These are phyloP conservation scores for Anguilla obscura DNA, from an alignment of 2,797 vertebrate genomes.

Conservation along the genomic window DNA sequence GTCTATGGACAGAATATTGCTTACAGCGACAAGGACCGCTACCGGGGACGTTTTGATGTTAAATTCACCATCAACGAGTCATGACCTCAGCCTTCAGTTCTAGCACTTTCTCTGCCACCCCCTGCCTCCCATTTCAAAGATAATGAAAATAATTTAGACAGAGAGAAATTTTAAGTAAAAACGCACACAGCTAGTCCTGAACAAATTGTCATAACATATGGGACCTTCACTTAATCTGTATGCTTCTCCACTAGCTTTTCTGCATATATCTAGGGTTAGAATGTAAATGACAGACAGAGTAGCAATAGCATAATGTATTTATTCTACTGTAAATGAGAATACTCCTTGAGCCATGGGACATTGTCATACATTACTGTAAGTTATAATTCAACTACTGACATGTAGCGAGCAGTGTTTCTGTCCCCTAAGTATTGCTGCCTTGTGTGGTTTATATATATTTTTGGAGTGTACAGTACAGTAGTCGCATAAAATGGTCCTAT, in stretches of 20 bases:
- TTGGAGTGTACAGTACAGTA: conserved; percentile 89
- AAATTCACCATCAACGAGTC: conserved; percentile 85
- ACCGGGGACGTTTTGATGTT: conserved; percentile 96
- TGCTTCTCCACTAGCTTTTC: conserved; percentile 98
- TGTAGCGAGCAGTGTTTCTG: conserved; percentile 93
- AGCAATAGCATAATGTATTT: conserved; percentile 99
- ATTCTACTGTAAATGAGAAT: conserved; percentile 99
- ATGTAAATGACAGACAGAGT: conserved; percentile 95
- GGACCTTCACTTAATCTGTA: conserved; percentile 99
- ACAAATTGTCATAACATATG: conserved; percentile 98
- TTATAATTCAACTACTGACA: conserved; percentile 97
- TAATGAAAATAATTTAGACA: conserved; percentile 63
- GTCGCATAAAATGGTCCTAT: conserved; percentile 82
- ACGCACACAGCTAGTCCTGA: conserved; percentile 96
- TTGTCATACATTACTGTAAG: conserved; percentile 98
- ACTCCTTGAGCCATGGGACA: conserved; percentile 98
- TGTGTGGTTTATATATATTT: conserved; percentile 84
- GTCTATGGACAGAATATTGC: conserved; percentile 84
- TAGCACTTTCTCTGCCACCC: conserved; percentile 60
- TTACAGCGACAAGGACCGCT: conserved; percentile 96
- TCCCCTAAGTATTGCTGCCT: conserved; percentile 88
- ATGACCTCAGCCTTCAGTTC: conserved; percentile 82
- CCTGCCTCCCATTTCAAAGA: conserved; percentile 72
- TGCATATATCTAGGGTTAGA: conserved; percentile 96
- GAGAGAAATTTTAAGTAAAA: conserved; percentile 60